phyloP scores from a whole-genome alignment of 2,888 invertebrate genomes.

The Papilio protenor region DNA sequence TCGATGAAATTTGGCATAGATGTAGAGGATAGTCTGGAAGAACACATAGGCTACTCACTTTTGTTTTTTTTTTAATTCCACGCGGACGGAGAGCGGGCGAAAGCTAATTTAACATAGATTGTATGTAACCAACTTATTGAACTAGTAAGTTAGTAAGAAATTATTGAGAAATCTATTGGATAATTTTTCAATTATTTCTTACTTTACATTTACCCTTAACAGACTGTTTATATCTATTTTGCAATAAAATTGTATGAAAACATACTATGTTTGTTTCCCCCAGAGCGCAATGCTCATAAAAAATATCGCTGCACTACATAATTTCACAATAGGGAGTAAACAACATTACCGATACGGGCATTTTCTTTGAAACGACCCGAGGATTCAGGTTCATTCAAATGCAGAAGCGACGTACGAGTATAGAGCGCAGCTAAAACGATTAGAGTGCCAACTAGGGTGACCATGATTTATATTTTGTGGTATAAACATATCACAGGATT shows the following conservation, averaged over 20 bases:
- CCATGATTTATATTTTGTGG: not conserved
- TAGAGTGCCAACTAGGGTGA: slow-evolving; percentile 46
- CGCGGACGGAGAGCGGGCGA: too few relatives aligned
- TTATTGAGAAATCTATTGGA: too few relatives aligned
- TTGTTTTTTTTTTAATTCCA: too few relatives aligned
- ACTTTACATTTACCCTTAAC: too few relatives aligned
- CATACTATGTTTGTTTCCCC: not conserved
- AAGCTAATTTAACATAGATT: too few relatives aligned
- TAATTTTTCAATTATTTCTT: too few relatives aligned
- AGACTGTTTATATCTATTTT: not conserved
- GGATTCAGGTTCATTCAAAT: slow-evolving; percentile 45
- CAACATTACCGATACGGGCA: slow-evolving; percentile 31
- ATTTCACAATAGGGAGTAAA: slow-evolving; percentile 31
- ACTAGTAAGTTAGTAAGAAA: too few relatives aligned
- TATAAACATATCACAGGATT: not conserved
- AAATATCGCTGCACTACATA: slow-evolving; percentile 13
- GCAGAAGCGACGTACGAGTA: slow-evolving; percentile 44
- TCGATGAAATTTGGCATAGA: too few relatives aligned
- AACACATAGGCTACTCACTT: too few relatives aligned
- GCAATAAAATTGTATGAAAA: not conserved
- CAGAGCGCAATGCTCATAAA: not conserved
- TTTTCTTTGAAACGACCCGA: slow-evolving; percentile 35
- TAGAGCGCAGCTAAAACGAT: slow-evolving; percentile 50
- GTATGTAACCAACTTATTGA: too few relatives aligned
- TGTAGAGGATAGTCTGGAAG: too few relatives aligned